A percentile compares a stretch with the other conserved stretches of the same genome.
These are phyloP conservation scores for Pherbina coryleti DNA, from an alignment of 2,888 invertebrate species.

Conservation along the genomic window DNA sequence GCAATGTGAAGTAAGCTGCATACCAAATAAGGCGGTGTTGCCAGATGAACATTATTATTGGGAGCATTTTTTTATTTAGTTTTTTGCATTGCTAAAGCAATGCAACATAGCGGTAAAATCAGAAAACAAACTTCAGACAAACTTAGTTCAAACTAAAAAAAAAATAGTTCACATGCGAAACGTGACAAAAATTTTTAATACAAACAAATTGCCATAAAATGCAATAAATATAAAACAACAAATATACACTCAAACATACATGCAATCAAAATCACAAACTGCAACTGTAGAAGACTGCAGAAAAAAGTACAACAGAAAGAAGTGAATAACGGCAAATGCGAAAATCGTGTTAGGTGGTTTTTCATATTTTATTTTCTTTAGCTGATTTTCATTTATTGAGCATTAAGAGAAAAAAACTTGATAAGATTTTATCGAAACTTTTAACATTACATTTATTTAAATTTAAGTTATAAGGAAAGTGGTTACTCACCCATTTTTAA, in stretches of 20 bases:
- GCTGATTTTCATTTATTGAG: no score
- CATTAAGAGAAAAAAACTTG: no score
- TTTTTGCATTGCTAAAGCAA: neutral
- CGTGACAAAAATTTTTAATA: slow-evolving; percentile 53
- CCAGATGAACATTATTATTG: neutral
- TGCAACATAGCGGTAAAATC: neutral
- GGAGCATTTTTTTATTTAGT: no score
- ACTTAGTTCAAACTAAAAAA: neutral
- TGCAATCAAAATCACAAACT: slow-evolving; percentile 45
- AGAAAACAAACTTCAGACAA: neutral
- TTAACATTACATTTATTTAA: no score
- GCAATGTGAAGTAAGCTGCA: neutral
- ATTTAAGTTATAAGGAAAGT: no score
- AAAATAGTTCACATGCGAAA: slow-evolving; percentile 20
- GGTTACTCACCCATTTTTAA: no score
- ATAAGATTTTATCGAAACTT: no score
- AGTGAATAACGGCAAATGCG: neutral
- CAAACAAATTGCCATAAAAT: slow-evolving; percentile 3
- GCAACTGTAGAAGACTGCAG: no score
- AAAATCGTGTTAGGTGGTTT: neutral
- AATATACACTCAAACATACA: slow-evolving; percentile 36
- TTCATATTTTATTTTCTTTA: neutral
- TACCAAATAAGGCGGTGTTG: neutral
- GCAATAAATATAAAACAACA: slow-evolving; percentile 52
- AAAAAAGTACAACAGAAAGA: neutral